These are phyloP conservation scores for Cyprinodon brontotheroides DNA, from an alignment of 2,113 vertebrate genomes.

Conservation along the genomic window DNA sequence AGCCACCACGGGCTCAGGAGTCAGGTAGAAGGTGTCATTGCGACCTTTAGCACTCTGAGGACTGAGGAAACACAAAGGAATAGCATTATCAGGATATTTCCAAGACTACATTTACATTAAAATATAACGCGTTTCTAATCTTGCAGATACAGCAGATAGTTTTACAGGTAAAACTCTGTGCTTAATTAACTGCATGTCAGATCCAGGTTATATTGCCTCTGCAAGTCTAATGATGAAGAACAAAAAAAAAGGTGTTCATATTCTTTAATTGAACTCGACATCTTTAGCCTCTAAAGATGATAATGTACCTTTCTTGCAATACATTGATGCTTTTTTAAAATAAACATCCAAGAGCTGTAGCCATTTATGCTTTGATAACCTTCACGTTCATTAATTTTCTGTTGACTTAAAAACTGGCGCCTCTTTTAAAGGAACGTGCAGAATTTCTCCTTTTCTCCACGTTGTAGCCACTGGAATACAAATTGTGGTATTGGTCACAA, in stretches of 20 bases:
- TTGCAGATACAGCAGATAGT: slow-evolving; percentile 1
- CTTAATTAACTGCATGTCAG: no score
- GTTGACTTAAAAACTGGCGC: no score
- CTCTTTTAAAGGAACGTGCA: no score
- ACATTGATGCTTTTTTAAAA: background rate
- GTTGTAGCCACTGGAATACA: no score
- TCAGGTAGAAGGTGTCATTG: slow-evolving; percentile 99
- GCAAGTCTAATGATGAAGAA: no score
- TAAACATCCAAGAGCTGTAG: background rate
- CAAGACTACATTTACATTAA: background rate
- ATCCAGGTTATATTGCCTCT: no score
- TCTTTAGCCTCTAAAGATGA: background rate
- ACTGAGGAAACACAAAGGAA: slow-evolving; percentile 75
- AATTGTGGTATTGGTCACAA: no score
- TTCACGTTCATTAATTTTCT: no score
- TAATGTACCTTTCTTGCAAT: background rate
- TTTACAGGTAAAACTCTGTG: no score
- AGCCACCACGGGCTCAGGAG: slow-evolving; percentile 96
- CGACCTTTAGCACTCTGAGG: slow-evolving; percentile 99
- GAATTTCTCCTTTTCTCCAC: no score
- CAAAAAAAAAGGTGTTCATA: no score
- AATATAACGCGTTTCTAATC: background rate
- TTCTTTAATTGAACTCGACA: no score
- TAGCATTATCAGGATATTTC: slow-evolving; percentile 8
- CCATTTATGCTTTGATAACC: background rate